Conservation (phyloP, 2,113 vertebrate species). For the Microcebus lehilahytsara region DNA sequence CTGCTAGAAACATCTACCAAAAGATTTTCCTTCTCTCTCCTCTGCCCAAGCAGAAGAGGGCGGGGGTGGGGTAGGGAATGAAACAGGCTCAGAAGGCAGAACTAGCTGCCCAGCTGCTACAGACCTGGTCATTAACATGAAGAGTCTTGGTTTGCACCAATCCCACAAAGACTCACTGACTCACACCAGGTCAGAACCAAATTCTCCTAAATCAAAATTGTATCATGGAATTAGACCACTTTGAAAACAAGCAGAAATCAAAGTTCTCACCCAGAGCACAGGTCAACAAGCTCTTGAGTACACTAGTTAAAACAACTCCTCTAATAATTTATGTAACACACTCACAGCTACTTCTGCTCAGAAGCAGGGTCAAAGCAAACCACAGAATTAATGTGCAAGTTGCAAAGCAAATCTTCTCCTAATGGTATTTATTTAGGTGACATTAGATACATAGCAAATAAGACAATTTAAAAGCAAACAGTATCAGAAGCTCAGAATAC, state of each 20-base stretch:
- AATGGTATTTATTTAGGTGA: neutral
- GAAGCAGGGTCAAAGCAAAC: neutral
- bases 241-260: neutral
- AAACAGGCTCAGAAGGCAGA: neutral
- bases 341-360: neutral
- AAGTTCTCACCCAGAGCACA: neutral
- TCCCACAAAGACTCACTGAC: neutral
- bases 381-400: neutral
- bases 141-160: neutral
- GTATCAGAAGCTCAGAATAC: neutral
- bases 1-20: neutral
- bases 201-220: neutral
- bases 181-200: neutral
- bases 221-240: neutral
- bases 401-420: neutral
- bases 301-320: neutral
- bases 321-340: neutral
- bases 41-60: neutral
- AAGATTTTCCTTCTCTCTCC: neutral
- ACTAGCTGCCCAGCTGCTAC: neutral
- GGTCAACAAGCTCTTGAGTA: neutral
- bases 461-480: neutral
- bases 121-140: rapidly evolving
- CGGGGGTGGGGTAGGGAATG: neutral
- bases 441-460: neutral